These are phyloP conservation scores for Rhamnusium bicolor DNA, from an alignment of 2,888 invertebrate genomes.

Conservation along the genomic window DNA sequence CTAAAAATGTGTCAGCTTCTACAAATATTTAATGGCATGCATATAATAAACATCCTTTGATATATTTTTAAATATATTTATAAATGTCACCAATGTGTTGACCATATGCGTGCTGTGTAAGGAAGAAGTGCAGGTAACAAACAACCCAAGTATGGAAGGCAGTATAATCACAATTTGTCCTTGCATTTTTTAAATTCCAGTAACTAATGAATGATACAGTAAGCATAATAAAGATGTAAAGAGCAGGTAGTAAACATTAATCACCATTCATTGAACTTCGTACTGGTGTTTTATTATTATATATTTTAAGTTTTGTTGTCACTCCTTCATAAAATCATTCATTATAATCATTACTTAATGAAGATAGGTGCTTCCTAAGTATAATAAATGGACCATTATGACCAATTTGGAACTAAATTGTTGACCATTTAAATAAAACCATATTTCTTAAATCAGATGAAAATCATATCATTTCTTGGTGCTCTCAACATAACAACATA, in stretches of 20 bases:
- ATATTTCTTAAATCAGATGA: too few relatives aligned
- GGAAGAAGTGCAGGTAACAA: conserved; percentile 36
- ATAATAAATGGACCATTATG: too few relatives aligned
- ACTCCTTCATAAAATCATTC: too few relatives aligned
- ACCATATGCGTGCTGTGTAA: conserved; percentile 24
- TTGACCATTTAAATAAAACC: too few relatives aligned
- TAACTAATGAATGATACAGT: conserved; percentile 24
- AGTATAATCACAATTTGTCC: conserved; percentile 31
- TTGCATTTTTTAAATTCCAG: conserved; percentile 40
- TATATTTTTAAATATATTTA: conserved; percentile 17
- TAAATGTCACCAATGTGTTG: conserved; percentile 16
- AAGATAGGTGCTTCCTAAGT: too few relatives aligned
- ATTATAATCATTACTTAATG: too few relatives aligned
- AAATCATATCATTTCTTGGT: too few relatives aligned
- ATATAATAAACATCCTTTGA: conserved; percentile 4
- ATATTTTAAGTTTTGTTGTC: too few relatives aligned
- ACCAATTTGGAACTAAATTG: too few relatives aligned
- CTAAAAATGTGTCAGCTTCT: background rate
- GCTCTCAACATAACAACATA: too few relatives aligned
- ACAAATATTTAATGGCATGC: background rate
- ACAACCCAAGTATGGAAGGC: conserved; percentile 34
- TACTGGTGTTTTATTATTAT: too few relatives aligned
- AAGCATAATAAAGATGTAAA: background rate
- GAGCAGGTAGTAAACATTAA: too few relatives aligned
- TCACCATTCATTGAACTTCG: background rate